phyloP scores from a whole-genome alignment of 1,140 invertebrate species.

The Stegodyphus mimosarum region DNA sequence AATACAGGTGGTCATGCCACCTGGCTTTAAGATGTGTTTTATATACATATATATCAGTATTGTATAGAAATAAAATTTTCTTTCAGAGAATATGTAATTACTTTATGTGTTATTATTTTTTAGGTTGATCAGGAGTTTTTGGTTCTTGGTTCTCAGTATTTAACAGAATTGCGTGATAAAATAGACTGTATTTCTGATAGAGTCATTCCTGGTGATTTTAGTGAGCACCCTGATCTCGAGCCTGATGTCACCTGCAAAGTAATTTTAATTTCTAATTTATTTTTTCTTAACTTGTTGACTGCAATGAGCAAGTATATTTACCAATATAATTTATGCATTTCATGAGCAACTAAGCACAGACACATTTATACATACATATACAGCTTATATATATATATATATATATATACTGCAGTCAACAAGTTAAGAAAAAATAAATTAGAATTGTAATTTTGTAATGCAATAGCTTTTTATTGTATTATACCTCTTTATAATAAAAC shows the following conservation, averaged over 20 bases:
- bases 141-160: slow-evolving; percentile 74
- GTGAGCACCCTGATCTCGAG: slow-evolving; percentile 71
- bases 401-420: too few species aligned
- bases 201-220: slow-evolving; percentile 74
- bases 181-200: slow-evolving; percentile 78
- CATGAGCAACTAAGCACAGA: not conserved
- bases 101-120: not conserved
- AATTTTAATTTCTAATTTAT: slow-evolving; percentile 40
- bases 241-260: slow-evolving; percentile 71
- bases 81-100: too few species aligned
- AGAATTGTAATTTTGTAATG: too few species aligned
- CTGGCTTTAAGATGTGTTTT: too few species aligned
- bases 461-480: too few species aligned
- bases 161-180: slow-evolving; percentile 76
- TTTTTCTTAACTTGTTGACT: not conserved
- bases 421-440: too few species aligned
- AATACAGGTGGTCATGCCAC: too few species aligned
- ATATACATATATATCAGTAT: too few species aligned
- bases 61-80: too few species aligned
- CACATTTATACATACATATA: too few species aligned
- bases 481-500: too few species aligned
- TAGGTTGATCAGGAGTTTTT: slow-evolving; percentile 71
- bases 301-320: not conserved
- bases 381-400: too few species aligned
- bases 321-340: not conserved